These are phyloP conservation scores for Coecobrya sp. DNA, from an alignment of 2,888 invertebrate species.

Conservation along the genomic window DNA sequence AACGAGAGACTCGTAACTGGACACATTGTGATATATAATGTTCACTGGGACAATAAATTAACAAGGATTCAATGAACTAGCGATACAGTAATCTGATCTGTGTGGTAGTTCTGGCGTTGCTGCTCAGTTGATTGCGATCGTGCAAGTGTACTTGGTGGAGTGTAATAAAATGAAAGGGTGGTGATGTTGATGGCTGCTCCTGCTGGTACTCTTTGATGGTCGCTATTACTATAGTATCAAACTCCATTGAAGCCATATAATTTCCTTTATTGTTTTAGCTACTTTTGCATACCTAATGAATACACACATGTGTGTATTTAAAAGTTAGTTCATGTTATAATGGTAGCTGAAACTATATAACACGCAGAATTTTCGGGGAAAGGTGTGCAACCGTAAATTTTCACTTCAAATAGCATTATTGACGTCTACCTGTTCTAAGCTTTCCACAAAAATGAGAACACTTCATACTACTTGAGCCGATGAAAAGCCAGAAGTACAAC, in stretches of 20 bases:
- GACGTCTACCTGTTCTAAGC: neutral
- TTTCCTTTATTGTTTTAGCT: neutral
- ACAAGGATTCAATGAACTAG: slow-evolving; percentile 64
- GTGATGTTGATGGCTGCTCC: too few relatives aligned
- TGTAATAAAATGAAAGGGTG: neutral
- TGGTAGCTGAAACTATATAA: neutral
- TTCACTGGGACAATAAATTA: slow-evolving; percentile 68
- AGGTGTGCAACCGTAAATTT: slow-evolving; percentile 41
- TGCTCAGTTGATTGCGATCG: neutral
- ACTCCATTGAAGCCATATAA: neutral
- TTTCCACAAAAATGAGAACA: neutral
- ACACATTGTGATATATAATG: slow-evolving; percentile 48
- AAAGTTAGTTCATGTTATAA: neutral
- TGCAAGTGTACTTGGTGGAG: neutral
- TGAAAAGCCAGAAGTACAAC: neutral
- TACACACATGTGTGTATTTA: neutral
- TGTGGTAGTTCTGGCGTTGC: neutral
- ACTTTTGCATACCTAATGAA: neutral
- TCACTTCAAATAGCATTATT: slow-evolving; percentile 9
- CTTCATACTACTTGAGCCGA: neutral
- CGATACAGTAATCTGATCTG: neutral
- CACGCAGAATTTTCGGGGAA: slow-evolving; percentile 10
- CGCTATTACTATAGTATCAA: neutral
- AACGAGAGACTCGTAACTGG: neutral
- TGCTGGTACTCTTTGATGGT: neutral